phyloP scores from a whole-genome alignment of 2,797 vertebrate species.

The Neomorphus geoffroyi region DNA sequence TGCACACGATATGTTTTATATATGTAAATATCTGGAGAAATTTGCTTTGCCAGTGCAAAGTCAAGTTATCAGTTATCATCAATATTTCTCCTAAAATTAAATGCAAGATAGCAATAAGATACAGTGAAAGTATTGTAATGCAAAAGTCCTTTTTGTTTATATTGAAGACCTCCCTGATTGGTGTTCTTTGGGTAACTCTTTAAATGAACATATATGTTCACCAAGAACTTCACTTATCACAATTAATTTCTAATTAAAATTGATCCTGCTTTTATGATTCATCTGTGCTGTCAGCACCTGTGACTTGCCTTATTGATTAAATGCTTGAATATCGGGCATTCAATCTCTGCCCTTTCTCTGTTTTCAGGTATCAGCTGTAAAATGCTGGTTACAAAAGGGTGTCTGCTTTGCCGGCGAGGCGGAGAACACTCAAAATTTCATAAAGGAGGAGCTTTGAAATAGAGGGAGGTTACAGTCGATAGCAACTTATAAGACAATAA shows the following conservation, averaged over 20 bases:
- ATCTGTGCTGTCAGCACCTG: neutral
- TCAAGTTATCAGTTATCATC: neutral
- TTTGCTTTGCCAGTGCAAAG: neutral
- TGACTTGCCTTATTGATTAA: neutral
- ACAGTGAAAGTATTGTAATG: neutral
- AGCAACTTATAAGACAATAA: neutral
- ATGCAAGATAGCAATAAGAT: neutral
- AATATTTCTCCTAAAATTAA: neutral
- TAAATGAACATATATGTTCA: neutral
- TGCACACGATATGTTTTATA: conserved; percentile 10
- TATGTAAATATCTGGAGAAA: neutral
- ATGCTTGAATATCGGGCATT: neutral
- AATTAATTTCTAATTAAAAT: conserved; percentile 3
- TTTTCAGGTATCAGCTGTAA: conserved; percentile 33
- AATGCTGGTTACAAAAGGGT: neutral
- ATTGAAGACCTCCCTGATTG: neutral
- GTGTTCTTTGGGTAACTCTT: neutral
- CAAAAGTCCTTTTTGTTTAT: neutral
- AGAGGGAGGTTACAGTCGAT: neutral
- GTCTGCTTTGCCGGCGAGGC: conserved; percentile 13
- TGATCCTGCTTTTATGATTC: neutral
- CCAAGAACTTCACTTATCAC: neutral
- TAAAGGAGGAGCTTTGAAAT: neutral
- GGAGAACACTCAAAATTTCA: neutral
- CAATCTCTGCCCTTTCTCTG: conserved; percentile 19